A percentile compares a stretch with the other conserved stretches of the same genome.
phyloP scores from a whole-genome alignment of 2,113 vertebrate species.

The Tupaia tana region DNA sequence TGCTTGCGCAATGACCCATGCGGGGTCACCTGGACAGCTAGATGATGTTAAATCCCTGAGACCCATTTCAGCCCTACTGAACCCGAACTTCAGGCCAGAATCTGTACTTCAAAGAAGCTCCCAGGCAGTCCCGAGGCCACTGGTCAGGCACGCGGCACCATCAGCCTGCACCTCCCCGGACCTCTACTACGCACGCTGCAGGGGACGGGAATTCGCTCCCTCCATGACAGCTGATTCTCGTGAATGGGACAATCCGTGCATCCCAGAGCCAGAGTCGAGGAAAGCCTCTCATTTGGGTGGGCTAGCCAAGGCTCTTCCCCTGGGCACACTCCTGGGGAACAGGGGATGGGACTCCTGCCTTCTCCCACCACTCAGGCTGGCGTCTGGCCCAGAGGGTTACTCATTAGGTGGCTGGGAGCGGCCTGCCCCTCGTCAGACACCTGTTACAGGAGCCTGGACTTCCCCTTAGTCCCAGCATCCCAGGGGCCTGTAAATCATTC shows the following conservation, averaged over 20 bases:
- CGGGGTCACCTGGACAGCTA: background rate
- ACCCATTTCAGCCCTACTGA: background rate
- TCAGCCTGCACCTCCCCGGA: background rate
- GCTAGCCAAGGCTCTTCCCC: background rate
- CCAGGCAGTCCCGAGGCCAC: background rate
- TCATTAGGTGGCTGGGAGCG: constrained; percentile 54
- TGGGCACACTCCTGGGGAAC: background rate
- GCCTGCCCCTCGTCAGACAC: constrained; percentile 43
- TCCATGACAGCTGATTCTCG: rapidly evolving
- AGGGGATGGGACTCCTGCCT: background rate
- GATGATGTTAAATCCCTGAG: background rate
- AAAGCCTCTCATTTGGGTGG: background rate
- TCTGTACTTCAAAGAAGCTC: background rate
- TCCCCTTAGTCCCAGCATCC: constrained; percentile 44
- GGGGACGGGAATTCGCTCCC: background rate
- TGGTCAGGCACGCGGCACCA: background rate
- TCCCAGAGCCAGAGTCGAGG: background rate
- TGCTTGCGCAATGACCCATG: background rate
- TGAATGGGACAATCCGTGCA: background rate
- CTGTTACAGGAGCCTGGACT: constrained; percentile 54
- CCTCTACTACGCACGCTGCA: background rate
- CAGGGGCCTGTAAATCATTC: constrained; percentile 70
- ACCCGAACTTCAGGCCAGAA: background rate
- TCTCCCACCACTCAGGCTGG: background rate
- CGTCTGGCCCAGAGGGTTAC: constrained; percentile 45